Conservation (phyloP, 2,888 invertebrate species). For the Plagodis dolabraria region DNA sequence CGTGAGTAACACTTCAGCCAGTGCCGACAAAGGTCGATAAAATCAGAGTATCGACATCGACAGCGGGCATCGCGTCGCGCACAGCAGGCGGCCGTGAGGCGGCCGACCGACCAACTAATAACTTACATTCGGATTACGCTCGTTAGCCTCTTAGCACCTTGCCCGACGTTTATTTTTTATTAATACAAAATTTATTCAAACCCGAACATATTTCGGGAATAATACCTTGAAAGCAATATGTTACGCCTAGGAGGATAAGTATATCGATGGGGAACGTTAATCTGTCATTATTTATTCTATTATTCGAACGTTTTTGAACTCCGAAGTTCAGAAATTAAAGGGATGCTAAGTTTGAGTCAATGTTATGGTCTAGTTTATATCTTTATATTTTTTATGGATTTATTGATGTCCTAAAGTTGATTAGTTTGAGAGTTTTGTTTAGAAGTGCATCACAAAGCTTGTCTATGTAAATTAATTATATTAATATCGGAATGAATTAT, state of each 20-base stretch:
- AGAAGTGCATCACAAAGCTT: too few species aligned
- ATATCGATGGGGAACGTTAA: conserved; percentile 50
- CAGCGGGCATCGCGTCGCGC: conserved; percentile 70
- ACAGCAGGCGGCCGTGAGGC: conserved; percentile 74
- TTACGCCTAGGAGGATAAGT: conserved; percentile 72
- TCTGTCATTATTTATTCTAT: conserved; percentile 64
- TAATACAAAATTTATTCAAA: conserved; percentile 81
- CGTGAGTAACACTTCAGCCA: conserved; percentile 79
- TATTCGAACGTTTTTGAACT: conserved; percentile 58
- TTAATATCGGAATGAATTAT: too few species aligned
- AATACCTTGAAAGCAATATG: conserved; percentile 74
- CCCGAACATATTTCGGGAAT: conserved; percentile 73
- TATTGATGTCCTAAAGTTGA: too few species aligned
- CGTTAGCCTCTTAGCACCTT: conserved; percentile 84
- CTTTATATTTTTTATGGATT: neutral
- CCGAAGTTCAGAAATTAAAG: conserved; percentile 35
- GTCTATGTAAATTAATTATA: too few species aligned
- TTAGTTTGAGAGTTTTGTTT: too few species aligned
- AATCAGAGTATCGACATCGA: conserved; percentile 71
- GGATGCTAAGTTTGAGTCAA: neutral
- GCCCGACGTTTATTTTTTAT: conserved; percentile 77
- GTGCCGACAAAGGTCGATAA: conserved; percentile 82
- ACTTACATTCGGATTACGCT: conserved; percentile 83
- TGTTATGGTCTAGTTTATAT: conserved; percentile 5
- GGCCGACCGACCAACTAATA: conserved; percentile 72